Evolutionary conservation across 2,888 invertebrate genomes (phyloP).

Genomic region (Troides oblongomaculatus): DNA sequence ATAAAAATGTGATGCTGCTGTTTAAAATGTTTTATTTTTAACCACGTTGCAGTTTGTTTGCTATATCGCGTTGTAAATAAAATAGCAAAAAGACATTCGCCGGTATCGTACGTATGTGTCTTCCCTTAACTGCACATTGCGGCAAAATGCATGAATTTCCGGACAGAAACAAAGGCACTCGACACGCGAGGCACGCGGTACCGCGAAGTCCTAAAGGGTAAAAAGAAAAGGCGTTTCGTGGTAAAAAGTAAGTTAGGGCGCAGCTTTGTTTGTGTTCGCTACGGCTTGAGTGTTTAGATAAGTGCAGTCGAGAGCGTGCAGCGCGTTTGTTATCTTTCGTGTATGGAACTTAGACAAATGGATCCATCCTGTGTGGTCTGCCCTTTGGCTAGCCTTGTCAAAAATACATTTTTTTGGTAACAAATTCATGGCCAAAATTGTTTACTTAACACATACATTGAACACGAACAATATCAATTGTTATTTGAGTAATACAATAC

Average conservation of each 20-base stretch:
- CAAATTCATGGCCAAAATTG: background rate
- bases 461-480: background rate
- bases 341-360: slow-evolving; percentile 68
- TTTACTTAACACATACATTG: background rate
- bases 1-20: slow-evolving; percentile 26
- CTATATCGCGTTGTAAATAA: slow-evolving; percentile 45
- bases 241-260: slow-evolving; percentile 75
- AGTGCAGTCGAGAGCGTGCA: slow-evolving; percentile 70
- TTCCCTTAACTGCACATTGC: slow-evolving; percentile 64
- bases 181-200: slow-evolving; percentile 68
- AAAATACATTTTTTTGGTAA: background rate
- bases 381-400: slow-evolving; percentile 23
- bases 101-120: slow-evolving; percentile 54
- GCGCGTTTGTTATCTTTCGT: slow-evolving; percentile 76
- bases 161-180: slow-evolving; percentile 67
- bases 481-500: background rate
- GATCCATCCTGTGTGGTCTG: slow-evolving; percentile 76
- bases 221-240: slow-evolving; percentile 69
- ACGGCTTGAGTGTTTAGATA: slow-evolving; percentile 78
- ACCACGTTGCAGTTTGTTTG: slow-evolving; percentile 33
- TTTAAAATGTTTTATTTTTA: slow-evolving; percentile 30
- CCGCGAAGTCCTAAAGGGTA: slow-evolving; percentile 69
- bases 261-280: slow-evolving; percentile 75
- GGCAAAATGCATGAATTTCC: slow-evolving; percentile 71
- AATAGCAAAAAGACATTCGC: slow-evolving; percentile 57